Evolutionary conservation across 2,797 vertebrate genomes (phyloP).

Genomic region (Xiphophorus birchmanni): DNA sequence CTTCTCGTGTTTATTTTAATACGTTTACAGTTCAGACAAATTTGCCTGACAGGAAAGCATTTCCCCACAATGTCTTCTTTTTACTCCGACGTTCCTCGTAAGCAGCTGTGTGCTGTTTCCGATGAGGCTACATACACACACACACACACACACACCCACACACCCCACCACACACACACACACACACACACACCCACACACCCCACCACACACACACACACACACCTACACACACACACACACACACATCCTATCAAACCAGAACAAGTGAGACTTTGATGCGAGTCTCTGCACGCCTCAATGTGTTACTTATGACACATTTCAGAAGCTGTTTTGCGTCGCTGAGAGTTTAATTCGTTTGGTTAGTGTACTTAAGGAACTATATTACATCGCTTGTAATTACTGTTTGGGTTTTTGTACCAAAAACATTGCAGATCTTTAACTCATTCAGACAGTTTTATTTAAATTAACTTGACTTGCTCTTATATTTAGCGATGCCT

Average conservation of each 20-base stretch:
- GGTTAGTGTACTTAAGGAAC: constrained; percentile 16
- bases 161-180: constrained; percentile 53
- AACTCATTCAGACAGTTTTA: constrained; percentile 27
- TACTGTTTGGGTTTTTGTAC: constrained; percentile 18
- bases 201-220: constrained; percentile 45
- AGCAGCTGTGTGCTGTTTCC: constrained; percentile 76
- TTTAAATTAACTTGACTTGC: constrained; percentile 11
- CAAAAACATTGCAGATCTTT: constrained; percentile 20
- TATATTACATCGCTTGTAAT: constrained; percentile 15
- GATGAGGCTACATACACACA: constrained; percentile 63
- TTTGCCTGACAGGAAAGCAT: constrained; percentile 77
- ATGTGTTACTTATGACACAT: constrained; percentile 69
- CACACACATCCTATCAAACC: constrained; percentile 49
- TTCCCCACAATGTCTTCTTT: constrained; percentile 82
- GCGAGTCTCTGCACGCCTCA: constrained; percentile 49
- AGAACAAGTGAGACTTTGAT: constrained; percentile 74
- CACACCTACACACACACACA: constrained; percentile 56
- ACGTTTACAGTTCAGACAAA: constrained; percentile 83
- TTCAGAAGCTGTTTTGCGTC: constrained; percentile 55
- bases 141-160: constrained; percentile 47
- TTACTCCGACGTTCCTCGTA: constrained; percentile 77
- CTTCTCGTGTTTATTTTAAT: constrained; percentile 69
- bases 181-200: constrained; percentile 51
- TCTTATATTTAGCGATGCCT: not conserved
- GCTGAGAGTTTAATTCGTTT: constrained; percentile 43